These are phyloP conservation scores for Drosophila littoralis DNA, from an alignment of 1,140 invertebrate species.

Conservation along the genomic window DNA sequence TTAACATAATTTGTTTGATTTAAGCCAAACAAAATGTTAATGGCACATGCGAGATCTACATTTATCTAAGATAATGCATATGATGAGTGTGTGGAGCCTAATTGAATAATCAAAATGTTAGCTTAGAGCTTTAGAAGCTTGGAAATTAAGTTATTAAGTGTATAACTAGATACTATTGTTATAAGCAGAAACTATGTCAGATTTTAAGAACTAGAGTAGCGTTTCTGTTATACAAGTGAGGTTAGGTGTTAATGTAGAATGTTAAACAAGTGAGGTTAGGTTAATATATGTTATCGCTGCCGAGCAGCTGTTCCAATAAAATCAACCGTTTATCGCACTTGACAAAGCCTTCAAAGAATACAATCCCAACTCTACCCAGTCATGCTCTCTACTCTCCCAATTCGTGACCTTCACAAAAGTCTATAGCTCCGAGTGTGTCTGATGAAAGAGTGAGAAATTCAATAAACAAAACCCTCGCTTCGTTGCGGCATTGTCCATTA, in stretches of 20 bases:
- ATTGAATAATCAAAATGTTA: slow-evolving; percentile 13
- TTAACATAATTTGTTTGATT: slow-evolving; percentile 57
- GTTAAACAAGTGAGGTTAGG: too few species aligned
- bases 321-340: not conserved
- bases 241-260: too few species aligned
- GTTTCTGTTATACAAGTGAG: not conserved
- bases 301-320: too few species aligned
- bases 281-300: too few species aligned
- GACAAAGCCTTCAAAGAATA: not conserved
- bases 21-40: slow-evolving; percentile 42
- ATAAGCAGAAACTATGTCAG: too few species aligned
- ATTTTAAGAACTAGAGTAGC: too few species aligned
- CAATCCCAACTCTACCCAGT: not conserved
- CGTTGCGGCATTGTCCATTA: slow-evolving; percentile 32
- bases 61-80: slow-evolving; percentile 9
- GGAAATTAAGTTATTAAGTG: not conserved
- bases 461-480: slow-evolving; percentile 12
- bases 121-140: not conserved
- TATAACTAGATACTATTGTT: too few species aligned
- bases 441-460: slow-evolving; percentile 6
- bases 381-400: not conserved
- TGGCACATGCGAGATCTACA: slow-evolving; percentile 25
- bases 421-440: slow-evolving; percentile 14
- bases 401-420: slow-evolving; percentile 36
- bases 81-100: not conserved